Evolutionary conservation across 2,113 vertebrate species (phyloP), one percentile per base, ranked within the genome.

Genomic region (Perca fluviatilis): DNA sequence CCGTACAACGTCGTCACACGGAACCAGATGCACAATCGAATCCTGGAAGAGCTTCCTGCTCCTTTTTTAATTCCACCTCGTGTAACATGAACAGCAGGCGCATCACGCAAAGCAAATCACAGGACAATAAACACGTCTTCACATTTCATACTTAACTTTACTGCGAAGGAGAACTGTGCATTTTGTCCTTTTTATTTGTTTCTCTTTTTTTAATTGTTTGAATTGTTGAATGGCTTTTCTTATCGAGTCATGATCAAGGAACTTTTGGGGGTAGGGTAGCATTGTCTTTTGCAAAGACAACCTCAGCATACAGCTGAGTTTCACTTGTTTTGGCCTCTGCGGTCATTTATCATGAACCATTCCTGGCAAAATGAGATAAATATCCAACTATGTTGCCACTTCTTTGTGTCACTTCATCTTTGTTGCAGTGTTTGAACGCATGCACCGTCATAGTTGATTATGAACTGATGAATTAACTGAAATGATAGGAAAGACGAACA

Each of bases 261-360:
- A 47, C 49, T 79, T 33, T 16, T 69, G 54, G 53, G 60, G 78
- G 16, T 74, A 58, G 51, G 51, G 56, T 46, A 43, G 60, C 7
- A 43, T 82, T 73, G 78, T 82, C 82, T 85, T 86, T 88, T 75
- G 79, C 68, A 13, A 84, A 83, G 86, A 76, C 70, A 75, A 67
- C 81, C 68, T 80, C 62, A 43, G 71, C 68, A 10, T 50, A 50
- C 62, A 40, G 80, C 70, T 72, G 74, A 43, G 70, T 67, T 61
- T 60, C 61, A 71, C 36, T 70, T 53, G 68, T 79, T 71, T 71
- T 57, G 77, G 77, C 64, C 84, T 61, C 25, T 63, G 27, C 1
- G 54, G 84, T 91, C 70, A n/a, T 67, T 85, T 74, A 64, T 75
- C 75, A 86, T 46, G 19, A 88, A 92, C 71, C 91, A 93, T 93